A percentile compares a stretch with the other conserved stretches of the same genome.
These are phyloP conservation scores for Vanessa atalanta DNA, from an alignment of 1,140 invertebrate genomes.

Conservation along the genomic window DNA sequence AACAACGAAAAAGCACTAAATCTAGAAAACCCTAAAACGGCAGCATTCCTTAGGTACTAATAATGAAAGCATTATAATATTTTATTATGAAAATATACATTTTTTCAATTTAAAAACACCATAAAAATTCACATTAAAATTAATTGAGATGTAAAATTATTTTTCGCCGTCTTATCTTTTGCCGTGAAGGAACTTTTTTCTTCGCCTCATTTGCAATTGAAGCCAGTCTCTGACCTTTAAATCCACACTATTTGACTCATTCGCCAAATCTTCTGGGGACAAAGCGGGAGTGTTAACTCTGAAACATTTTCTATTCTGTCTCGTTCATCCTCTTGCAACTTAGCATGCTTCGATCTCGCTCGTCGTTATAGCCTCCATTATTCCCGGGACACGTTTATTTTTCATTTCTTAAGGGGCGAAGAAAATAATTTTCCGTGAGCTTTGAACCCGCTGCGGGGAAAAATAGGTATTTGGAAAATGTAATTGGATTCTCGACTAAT, in stretches of 20 bases:
- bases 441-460: conserved; percentile 75
- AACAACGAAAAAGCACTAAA: too few species aligned
- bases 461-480: conserved; percentile 77
- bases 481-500: conserved; percentile 78
- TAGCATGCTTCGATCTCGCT: conserved; percentile 39
- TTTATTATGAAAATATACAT: not conserved
- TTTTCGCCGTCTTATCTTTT: conserved; percentile 16
- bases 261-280: conserved; percentile 54
- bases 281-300: conserved; percentile 38
- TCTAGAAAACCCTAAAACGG: too few species aligned
- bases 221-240: conserved; percentile 22
- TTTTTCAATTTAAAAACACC: not conserved
- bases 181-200: conserved; percentile 10
- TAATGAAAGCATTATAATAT: too few species aligned
- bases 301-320: conserved; percentile 35
- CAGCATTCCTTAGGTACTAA: too few species aligned
- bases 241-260: conserved; percentile 52
- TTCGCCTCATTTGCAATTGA: conserved; percentile 55
- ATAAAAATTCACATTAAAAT: conserved; percentile 4
- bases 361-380: conserved; percentile 47
- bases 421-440: conserved; percentile 79
- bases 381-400: conserved; percentile 71
- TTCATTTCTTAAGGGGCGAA: conserved; percentile 74
- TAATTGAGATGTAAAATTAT: conserved; percentile 25
- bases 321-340: conserved; percentile 35